A percentile compares a stretch with the other conserved stretches of the same genome.
Evolutionary conservation across 2,797 vertebrate species (phyloP).

Genomic region (Anomalospiza imberbis): DNA sequence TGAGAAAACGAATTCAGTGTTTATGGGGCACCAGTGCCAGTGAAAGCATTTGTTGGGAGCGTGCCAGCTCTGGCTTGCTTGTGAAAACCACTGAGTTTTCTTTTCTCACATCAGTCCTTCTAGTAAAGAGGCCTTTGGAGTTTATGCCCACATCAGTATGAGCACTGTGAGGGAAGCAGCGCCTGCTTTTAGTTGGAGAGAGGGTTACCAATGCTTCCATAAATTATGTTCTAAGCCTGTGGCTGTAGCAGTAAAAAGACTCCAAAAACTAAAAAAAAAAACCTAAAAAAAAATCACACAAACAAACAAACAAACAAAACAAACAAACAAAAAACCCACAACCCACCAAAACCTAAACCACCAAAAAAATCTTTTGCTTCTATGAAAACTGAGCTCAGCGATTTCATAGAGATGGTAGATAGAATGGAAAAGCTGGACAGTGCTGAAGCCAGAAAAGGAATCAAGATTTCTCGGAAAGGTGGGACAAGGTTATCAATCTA

Average conservation of each 20-base stretch:
- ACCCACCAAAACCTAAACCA: too few relatives aligned
- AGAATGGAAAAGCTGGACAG: neutral
- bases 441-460: neutral
- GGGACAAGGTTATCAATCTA: neutral
- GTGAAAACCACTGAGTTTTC: constrained; percentile 25
- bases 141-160: neutral
- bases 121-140: constrained; percentile 36
- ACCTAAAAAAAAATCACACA: neutral
- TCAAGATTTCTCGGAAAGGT: neutral
- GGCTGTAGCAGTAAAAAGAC: neutral
- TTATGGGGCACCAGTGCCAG: constrained; percentile 40
- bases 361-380: neutral
- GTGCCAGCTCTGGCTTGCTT: constrained; percentile 3
- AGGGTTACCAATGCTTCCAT: neutral
- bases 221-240: neutral
- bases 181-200: neutral
- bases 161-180: neutral
- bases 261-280: neutral
- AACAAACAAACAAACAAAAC: neutral
- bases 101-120: constrained; percentile 11
- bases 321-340: neutral
- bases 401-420: neutral
- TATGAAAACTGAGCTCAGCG: neutral
- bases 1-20: constrained; percentile 28
- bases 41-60: constrained; percentile 7